Evolutionary conservation across 2,113 vertebrate species (phyloP), one percentile per base, ranked within the genome.

Genomic region (Phalacrocorax carbo): DNA sequence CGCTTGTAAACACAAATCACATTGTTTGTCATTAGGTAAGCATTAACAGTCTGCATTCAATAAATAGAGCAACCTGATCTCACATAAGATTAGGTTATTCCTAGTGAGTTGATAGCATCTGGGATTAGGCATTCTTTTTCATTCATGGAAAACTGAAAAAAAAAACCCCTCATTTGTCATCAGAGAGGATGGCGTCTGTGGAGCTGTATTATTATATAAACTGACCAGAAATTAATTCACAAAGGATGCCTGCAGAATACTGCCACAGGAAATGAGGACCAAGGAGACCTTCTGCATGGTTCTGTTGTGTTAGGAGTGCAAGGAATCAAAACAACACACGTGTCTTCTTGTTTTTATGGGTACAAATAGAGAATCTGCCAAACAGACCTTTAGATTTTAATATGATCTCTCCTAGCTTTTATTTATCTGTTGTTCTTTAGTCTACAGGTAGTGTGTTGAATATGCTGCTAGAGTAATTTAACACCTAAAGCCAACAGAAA

Each of bases 131-230:
- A 52, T 76, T 85, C 73, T 92, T 96, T 95, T 88, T 92, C 57
- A 91, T 95, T 97, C 54, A 44, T 79, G 64, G 80, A 93, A 93
- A 90, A 85, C 88, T 77, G 52, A 81, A 94, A 90, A 93, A 90
- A 93, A 96, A 62, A 81, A 78, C 69, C 86, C 57, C 75, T 87
- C 57, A 48, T 93, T 95, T 90, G 90, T 94, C 91, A 93, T 34
- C 77, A 52, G 73, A 55, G 4, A 12, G 17, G 40, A 94, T 87
- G 82, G 80, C 42, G 97, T 96, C 87, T 96, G 83, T 49, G 10
- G 75, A 93, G 77, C 90, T 94, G 64, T 89, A 58, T 93, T 95
- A 95, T 98, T 97, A 82, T 15, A 92, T 96, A 97, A 97, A 96
- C 68, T 93, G 46, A 87, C 42, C 94, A 87, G 92, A 97, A 97